A percentile compares a stretch with the other conserved stretches of the same genome.
Conservation (phyloP, 2,797 vertebrate genomes). For the Serranus cabrilla region DNA sequence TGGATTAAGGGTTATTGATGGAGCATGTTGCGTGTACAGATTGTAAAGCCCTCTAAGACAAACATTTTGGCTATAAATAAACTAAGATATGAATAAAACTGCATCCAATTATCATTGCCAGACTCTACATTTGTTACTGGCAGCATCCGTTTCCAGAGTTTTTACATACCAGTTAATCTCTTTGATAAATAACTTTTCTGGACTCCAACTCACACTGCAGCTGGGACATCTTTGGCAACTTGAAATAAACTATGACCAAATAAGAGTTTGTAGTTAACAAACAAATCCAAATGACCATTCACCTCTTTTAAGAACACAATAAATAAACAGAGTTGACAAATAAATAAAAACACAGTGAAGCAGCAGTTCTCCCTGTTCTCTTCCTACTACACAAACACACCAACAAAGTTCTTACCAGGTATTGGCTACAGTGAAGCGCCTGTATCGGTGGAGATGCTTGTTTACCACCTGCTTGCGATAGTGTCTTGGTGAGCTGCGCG, state of each 20-base stretch:
- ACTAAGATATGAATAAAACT: not conserved
- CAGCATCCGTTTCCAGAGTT: slow-evolving; percentile 6
- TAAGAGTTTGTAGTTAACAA: not conserved
- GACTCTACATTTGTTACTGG: not conserved
- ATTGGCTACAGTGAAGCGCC: slow-evolving; percentile 92
- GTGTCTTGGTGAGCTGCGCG: slow-evolving; percentile 87
- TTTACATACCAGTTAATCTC: slow-evolving; percentile 6
- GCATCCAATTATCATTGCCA: not conserved
- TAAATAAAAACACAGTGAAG: not conserved
- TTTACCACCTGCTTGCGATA: slow-evolving; percentile 92
- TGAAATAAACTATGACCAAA: slow-evolving; percentile 31
- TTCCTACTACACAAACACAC: not conserved
- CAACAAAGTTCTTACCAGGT: slow-evolving; percentile 86
- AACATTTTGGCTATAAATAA: not conserved
- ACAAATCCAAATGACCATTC: not conserved
- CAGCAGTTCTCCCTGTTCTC: not conserved
- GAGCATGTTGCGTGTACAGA: not conserved
- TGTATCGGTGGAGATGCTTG: slow-evolving; percentile 90
- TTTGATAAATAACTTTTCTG: slow-evolving; percentile 18
- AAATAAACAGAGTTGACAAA: not conserved
- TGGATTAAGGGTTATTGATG: too few relatives aligned
- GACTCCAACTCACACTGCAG: slow-evolving; percentile 22
- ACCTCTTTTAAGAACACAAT: not conserved
- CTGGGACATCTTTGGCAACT: slow-evolving; percentile 21
- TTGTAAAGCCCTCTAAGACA: not conserved